Conservation (phyloP, 1,140 invertebrate species). For the Eriocheir sinensis region DNA sequence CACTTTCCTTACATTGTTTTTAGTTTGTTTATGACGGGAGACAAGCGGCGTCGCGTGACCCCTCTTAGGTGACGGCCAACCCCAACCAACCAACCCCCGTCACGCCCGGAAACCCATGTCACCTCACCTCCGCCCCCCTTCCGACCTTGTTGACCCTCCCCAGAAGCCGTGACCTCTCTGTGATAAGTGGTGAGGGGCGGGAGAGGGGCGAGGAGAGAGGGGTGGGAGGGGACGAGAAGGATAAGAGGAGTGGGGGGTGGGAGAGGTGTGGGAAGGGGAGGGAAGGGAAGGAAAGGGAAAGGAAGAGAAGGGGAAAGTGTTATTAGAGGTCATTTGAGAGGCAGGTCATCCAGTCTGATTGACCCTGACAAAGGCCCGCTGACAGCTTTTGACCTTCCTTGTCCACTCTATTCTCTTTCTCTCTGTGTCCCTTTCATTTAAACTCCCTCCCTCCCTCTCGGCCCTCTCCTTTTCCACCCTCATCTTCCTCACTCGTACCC, state of each 20-base stretch:
- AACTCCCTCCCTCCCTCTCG: not conserved
- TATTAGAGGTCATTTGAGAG: conserved; percentile 24
- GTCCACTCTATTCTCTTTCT: no score
- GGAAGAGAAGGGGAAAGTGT: not conserved
- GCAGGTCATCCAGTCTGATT: not conserved
- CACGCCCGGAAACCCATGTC: not conserved
- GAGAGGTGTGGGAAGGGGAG: no score
- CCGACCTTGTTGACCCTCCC: not conserved
- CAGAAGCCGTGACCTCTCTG: not conserved
- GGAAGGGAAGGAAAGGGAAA: no score
- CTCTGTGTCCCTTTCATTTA: no score
- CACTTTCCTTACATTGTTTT: no score
- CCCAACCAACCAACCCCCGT: not conserved
- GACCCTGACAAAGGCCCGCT: not conserved
- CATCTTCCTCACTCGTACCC: not conserved
- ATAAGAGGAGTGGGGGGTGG: no score
- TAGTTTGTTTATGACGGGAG: no score
- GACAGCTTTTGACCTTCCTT: not conserved
- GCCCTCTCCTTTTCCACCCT: not conserved
- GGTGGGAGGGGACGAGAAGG: no score
- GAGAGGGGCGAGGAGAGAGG: not conserved
- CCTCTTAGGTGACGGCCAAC: not conserved
- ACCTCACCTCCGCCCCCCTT: no score
- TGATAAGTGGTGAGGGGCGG: not conserved
- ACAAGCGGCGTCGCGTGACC: not conserved